Base-by-base conservation (phyloP, 2,113 vertebrate species). In the Myotis brandtii region DNA sequence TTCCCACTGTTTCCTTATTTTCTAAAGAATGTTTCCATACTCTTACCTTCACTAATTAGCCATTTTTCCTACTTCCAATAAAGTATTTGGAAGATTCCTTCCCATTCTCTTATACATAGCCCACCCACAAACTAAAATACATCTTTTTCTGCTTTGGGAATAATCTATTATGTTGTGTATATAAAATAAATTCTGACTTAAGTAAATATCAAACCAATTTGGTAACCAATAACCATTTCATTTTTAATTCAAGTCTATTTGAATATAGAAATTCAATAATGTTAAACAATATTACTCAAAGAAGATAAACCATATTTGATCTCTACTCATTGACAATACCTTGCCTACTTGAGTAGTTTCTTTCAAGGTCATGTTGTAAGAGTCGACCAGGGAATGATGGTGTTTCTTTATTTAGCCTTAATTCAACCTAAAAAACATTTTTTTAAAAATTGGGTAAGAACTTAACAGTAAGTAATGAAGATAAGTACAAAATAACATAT, bases 311-410 rank as follows among this genome's bases (percentile, higher is more conserved):
- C 20, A 75, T 50, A 59, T n/a, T 64, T 81, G 88, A 86, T 5
- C 12, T 94, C 96, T 85, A 3, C 3, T 54, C 8, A 2, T 0
- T 4, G 91, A 48, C 9, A 96, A 96, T 98, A 99, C 99, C 99
- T 98, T 98, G 98, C 64, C 98, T 98, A 96, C 98, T 98, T 1
- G 98, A 96, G 93, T 98, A 98, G 96, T 97, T 98, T 95, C 98
- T 99, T 97, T 99, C 99, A 75, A 98, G 95, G 76, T 99, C 99
- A 93, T 98, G 98, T 85, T 99, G 98, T 95, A 98, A 95, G 92
- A 98, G 98, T 91, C 98, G 98, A 9, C 91, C 98, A 95, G 98
- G 97, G 64, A 98, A 98, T 86, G 98, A 93, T 0, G 98, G 43
- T 0, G 98, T 96, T 8, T 99, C 99, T 97, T 98, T 99, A 94